Evolutionary conservation across 2,113 vertebrate genomes (phyloP), one percentile per base, ranked within the genome.

Genomic region (Hippocampus barbouri): DNA sequence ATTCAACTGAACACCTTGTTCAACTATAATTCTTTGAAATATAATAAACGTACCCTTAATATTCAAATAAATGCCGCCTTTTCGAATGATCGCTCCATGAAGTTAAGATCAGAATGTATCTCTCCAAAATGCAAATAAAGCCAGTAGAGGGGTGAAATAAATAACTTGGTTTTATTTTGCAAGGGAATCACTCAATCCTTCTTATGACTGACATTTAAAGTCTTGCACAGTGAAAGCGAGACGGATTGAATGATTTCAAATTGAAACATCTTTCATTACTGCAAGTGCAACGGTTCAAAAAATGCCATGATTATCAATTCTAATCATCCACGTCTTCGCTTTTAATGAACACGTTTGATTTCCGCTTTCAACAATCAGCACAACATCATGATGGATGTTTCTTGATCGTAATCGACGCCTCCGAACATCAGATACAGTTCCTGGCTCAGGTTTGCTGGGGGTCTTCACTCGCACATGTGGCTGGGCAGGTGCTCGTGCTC

Each of bases 401-500:
- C 14, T 11, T 66, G 43, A 66, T 2, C 12, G 14, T 23, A 20
- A 59, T 66, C 2, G 14, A 27, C 45, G 20, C 20, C 41, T 9
- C 8, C 57, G 47, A 34, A 47, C 1, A 45, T n/a, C 23, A 0
- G 56, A 11, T 25, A 1, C 53, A 23, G 11, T 66, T 34, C 53
- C 18, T 20, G 43, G 14, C 45, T 45, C 4, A 15, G n/a, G 40
- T 21, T 69, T 45, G 63, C 6, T 4, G 10, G 41, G 30, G 27
- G 16, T 27, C 1, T 76, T 82, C 71, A 91, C 2, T 76, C 0
- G 78, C 94, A 98, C 47, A 49, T 49, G 38, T 91, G 86, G 0
- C 85, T 9, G 12, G 72, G 73, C 47, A 95, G 73, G 0, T 81
- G 0, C 23, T 73, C 81, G 74, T 96, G 0, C 0, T 86, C 18